Base-by-base conservation (phyloP, 2,797 vertebrate genomes). In the Clarias platycephalus region DNA sequence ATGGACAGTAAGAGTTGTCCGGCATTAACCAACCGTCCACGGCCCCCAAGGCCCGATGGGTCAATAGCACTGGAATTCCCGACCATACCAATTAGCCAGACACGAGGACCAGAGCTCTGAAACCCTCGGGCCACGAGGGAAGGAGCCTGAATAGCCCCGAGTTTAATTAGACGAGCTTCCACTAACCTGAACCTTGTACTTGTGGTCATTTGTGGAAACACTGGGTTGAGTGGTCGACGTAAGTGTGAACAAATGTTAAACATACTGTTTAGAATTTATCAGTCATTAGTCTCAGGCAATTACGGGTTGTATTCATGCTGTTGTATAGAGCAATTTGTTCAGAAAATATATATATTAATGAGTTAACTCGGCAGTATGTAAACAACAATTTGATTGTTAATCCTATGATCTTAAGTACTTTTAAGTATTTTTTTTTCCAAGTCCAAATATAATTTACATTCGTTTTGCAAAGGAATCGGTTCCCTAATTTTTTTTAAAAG, bases 61-160 rank as follows among this genome's bases (percentile, higher is more conserved):
- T 89, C 85, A 89, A 88, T 86, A 86, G 86, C 88, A 64, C 82
- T 85, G 83, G 88, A 89, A 90, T 90, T 91, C 89, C 89, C 89
- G 84, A 89, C 88, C 80, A 88, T 76, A 87, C 88, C 90, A 91
- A 90, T 90, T 90, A 90, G 88, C 80, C 80, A 86, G 86, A 83
- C 89, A 88, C 84, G 82, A 86, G 88, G 80, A 84, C 83, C 86
- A 66, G 85, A 80, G 76, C 83, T 88, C 85, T 86, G 84, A 87
- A 88, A 80, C 87, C 85, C 87, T 84, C 78, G 49, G 86, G 85
- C 72, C 86, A 74, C 83, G 81, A 83, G 85, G 71, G 89, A 86
- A 87, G 84, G 77, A 83, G 74, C 57, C 74, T 87, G 84, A 91
- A 90, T 89, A 85, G 75, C 84, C 68, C 55, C 83, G 83, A 82